Conservation (phyloP, 2,888 invertebrate genomes). For the Lasioglossum oenotherae region DNA sequence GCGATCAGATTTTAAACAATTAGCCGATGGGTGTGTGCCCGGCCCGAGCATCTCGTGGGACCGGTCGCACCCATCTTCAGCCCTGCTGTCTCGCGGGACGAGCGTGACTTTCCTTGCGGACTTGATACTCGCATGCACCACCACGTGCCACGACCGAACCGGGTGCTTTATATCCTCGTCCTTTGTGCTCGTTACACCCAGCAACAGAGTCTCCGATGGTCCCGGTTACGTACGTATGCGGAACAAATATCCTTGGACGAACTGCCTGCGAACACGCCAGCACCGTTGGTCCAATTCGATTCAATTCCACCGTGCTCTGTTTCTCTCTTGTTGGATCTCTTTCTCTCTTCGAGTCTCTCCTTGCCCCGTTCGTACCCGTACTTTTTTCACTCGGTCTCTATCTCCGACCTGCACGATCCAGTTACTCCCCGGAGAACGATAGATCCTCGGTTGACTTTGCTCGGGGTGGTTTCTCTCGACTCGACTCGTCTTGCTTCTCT, state of each 20-base stretch:
- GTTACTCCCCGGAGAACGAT: conserved; percentile 82
- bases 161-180: conserved; percentile 70
- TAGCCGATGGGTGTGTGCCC: conserved; percentile 75
- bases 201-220: conserved; percentile 71
- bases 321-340: conserved; percentile 12
- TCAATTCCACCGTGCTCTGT: conserved; percentile 68
- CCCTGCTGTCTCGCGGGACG: conserved; percentile 69
- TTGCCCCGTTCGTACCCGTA: conserved; percentile 42
- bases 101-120: conserved; percentile 74
- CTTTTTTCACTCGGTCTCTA: conserved; percentile 65
- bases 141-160: conserved; percentile 61
- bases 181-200: conserved; percentile 72
- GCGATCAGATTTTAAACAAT: conserved; percentile 81
- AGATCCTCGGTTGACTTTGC: conserved; percentile 79
- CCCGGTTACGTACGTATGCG: conserved; percentile 68
- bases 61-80: conserved; percentile 77
- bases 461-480: conserved; percentile 74
- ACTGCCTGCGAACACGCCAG: conserved; percentile 81
- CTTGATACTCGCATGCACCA: conserved; percentile 73
- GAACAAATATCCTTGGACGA: conserved; percentile 79
- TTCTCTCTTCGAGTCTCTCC: conserved; percentile 33
- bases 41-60: conserved; percentile 71
- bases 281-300: conserved; percentile 78
- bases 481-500: conserved; percentile 44
- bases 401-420: conserved; percentile 72